phyloP scores from a whole-genome alignment of 2,113 vertebrate genomes.

The Pampusana beccarii region DNA sequence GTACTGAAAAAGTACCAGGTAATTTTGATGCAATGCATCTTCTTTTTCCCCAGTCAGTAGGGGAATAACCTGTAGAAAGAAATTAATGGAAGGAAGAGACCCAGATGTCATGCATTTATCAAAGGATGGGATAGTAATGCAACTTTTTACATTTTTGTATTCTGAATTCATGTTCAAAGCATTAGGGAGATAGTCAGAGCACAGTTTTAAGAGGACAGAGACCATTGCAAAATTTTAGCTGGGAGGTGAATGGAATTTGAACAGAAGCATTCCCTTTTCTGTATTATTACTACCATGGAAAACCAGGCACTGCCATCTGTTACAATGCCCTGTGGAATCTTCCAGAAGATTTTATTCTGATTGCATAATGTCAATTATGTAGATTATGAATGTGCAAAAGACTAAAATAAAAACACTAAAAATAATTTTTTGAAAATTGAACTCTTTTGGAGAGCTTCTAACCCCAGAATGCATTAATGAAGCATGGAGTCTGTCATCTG shows the following conservation, averaged over 20 bases:
- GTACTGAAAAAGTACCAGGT: neutral
- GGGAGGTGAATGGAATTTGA: neutral
- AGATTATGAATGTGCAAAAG: slow-evolving; percentile 4
- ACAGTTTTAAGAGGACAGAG: neutral
- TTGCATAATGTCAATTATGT: neutral
- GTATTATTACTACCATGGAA: neutral
- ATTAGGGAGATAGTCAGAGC: neutral
- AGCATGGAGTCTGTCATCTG: neutral
- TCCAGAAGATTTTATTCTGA: slow-evolving; percentile 21
- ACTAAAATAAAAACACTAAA: neutral
- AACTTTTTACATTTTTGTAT: neutral
- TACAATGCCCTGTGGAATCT: neutral
- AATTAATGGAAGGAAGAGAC: neutral
- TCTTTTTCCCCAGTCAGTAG: neutral
- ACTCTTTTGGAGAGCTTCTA: neutral
- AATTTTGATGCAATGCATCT: neutral
- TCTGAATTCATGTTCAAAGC: neutral
- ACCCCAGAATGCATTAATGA: neutral
- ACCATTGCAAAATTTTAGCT: neutral
- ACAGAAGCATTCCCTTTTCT: neutral
- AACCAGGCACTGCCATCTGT: neutral
- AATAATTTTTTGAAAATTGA: neutral
- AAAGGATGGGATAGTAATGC: neutral
- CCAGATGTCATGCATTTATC: neutral
- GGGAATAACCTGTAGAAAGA: neutral